Conservation (phyloP, 1,140 invertebrate species). For the Penaeus chinensis region DNA sequence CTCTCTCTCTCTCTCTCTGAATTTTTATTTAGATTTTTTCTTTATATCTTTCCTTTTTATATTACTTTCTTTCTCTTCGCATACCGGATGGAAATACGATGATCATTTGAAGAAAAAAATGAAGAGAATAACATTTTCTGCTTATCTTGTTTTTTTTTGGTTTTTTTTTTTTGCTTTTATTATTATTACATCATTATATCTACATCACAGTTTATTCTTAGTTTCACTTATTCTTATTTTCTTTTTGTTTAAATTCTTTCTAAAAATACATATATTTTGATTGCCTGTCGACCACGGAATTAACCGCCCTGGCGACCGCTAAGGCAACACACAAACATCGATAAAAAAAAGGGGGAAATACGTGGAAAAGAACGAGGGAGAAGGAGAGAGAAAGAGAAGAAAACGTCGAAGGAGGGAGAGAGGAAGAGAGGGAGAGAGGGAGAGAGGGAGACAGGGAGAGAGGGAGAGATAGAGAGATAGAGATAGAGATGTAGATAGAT, state of each 20-base stretch:
- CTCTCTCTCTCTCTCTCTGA: background rate
- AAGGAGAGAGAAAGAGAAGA: constrained; percentile 16
- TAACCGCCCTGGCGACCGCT: background rate
- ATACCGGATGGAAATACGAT: background rate
- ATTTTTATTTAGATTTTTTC: background rate
- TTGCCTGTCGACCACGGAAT: background rate
- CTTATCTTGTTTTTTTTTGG: no score
- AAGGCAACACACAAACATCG: no score
- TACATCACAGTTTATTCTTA: no score
- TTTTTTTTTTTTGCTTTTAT: no score
- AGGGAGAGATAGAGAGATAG: constrained; percentile 17
- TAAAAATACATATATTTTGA: no score
- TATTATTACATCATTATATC: no score
- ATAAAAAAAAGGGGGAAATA: background rate
- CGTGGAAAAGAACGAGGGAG: background rate
- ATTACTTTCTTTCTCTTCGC: background rate
- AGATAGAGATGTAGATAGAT: background rate
- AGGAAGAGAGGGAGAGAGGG: background rate
- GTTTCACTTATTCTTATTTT: no score
- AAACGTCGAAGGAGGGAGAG: constrained; percentile 3
- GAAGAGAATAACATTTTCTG: no score
- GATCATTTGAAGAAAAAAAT: background rate
- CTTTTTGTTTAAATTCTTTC: no score
- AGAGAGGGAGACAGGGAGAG: background rate
- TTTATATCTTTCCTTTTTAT: background rate